Evolutionary conservation across 2,797 vertebrate genomes (phyloP).

Genomic region (Onychomys leucogaster): DNA sequence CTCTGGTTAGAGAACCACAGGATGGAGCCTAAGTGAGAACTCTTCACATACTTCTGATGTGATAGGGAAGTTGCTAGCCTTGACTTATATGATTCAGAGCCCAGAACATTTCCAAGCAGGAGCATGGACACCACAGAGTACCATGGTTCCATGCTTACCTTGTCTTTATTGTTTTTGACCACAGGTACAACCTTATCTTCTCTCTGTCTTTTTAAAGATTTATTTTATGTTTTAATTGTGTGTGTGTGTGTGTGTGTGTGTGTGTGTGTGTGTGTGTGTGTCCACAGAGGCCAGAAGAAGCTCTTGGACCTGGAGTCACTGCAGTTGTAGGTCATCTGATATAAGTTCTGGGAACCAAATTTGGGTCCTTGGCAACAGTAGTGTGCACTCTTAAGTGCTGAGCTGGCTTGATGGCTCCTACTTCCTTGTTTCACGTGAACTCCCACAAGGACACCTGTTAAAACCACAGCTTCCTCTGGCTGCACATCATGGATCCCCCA

Average conservation of each 20-base stretch:
- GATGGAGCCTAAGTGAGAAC: not conserved
- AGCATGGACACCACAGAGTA: rapidly evolving
- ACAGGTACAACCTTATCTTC: not conserved
- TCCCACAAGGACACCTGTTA: not conserved
- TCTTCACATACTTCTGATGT: not conserved
- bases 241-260: not conserved
- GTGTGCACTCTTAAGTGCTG: not conserved
- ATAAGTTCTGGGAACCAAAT: not conserved
- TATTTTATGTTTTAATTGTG: not conserved
- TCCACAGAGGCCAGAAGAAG: not conserved
- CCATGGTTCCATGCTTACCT: not conserved
- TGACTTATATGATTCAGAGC: not conserved
- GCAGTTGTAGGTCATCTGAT: not conserved
- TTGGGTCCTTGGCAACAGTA: not conserved
- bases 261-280: too few species aligned
- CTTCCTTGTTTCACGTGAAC: not conserved
- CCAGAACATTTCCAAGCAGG: not conserved
- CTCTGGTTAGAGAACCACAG: not conserved
- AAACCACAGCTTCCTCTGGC: not conserved
- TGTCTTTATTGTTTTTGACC: not conserved
- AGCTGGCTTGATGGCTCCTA: not conserved
- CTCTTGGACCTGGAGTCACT: not conserved
- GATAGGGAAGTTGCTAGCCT: not conserved
- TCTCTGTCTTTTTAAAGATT: not conserved
- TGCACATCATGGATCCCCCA: not conserved